Evolutionary conservation across 2,888 invertebrate species (phyloP).

Genomic region (Drosophila austrosaltans): DNA sequence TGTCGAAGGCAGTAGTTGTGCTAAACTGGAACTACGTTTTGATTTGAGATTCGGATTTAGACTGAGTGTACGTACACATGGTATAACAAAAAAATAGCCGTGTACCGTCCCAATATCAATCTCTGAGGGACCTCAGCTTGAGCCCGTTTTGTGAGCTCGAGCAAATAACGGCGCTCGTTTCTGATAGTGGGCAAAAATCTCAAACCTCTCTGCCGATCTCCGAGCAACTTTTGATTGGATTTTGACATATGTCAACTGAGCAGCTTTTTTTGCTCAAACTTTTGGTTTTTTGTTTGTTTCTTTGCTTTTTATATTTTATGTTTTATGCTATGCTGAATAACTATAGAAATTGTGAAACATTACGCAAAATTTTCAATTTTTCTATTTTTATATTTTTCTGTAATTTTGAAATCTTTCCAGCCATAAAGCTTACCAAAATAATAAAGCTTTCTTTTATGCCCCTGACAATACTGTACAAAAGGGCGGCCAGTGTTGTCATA

Average conservation of each 20-base stretch:
- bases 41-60: constrained; percentile 56
- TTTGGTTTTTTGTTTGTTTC: neutral
- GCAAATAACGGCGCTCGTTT: constrained; percentile 29
- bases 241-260: constrained; percentile 24
- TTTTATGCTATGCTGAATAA: too few relatives aligned
- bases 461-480: neutral
- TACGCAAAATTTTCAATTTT: neutral
- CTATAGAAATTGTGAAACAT: constrained; percentile 1
- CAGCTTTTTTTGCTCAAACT: constrained; percentile 5
- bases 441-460: neutral
- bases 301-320: neutral
- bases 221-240: neutral
- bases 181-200: constrained; percentile 31
- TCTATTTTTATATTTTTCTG: constrained; percentile 1
- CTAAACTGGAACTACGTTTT: constrained; percentile 58
- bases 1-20: constrained; percentile 43
- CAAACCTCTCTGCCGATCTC: neutral
- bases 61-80: constrained; percentile 57
- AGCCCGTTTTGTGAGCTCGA: constrained; percentile 30
- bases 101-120: constrained; percentile 19
- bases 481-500: neutral
- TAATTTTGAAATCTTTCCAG: constrained; percentile 4
- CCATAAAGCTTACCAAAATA: neutral
- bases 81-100: constrained; percentile 43
- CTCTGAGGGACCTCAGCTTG: constrained; percentile 21